These are phyloP conservation scores for Phocoena phocoena DNA, from an alignment of 2,113 vertebrate genomes.

Conservation along the genomic window DNA sequence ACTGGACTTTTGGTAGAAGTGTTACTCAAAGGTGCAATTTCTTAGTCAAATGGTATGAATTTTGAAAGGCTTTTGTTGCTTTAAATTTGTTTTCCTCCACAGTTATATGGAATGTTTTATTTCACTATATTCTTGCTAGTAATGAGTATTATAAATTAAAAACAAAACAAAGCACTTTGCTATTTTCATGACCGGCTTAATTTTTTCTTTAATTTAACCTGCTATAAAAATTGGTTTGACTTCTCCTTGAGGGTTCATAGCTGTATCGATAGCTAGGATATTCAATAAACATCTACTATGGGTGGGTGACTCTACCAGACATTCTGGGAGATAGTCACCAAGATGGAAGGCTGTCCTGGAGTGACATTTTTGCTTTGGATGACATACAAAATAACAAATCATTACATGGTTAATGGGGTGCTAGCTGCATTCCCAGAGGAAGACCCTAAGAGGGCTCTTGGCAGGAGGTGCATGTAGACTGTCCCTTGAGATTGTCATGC, in stretches of 20 bases:
- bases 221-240: background rate
- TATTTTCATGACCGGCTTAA: constrained; percentile 15
- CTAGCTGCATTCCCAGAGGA: background rate
- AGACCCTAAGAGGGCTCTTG: background rate
- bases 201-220: background rate
- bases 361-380: background rate
- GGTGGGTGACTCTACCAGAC: background rate
- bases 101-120: background rate
- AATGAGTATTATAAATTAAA: background rate
- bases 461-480: background rate
- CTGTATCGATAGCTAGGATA: background rate
- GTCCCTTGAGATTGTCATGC: background rate
- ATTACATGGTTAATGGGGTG: background rate
- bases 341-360: background rate
- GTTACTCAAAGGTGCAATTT: background rate
- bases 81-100: background rate
- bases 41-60: background rate
- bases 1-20: background rate
- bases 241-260: background rate
- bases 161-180: background rate
- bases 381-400: background rate
- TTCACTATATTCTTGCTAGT: background rate
- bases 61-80: background rate
- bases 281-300: background rate
- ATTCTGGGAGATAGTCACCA: background rate